phyloP scores from a whole-genome alignment of 2,888 invertebrate genomes.

The Agriopis marginaria region DNA sequence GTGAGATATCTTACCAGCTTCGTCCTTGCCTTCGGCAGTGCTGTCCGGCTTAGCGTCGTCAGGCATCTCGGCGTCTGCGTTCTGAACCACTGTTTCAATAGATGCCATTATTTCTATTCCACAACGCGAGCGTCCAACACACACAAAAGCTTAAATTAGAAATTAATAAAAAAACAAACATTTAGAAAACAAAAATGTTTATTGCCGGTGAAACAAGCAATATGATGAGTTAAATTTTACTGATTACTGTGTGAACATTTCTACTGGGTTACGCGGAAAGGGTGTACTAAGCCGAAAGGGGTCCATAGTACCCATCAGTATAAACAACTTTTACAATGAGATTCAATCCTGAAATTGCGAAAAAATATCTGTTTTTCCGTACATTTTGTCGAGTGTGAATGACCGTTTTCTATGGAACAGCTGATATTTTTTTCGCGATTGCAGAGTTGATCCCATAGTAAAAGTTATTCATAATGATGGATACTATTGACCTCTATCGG shows the following conservation, averaged over 20 bases:
- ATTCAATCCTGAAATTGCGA: too few relatives aligned
- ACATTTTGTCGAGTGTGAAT: too few relatives aligned
- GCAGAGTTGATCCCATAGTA: too few relatives aligned
- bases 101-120: conserved; percentile 92
- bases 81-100: conserved; percentile 94
- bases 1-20: conserved; percentile 77
- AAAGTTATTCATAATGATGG: too few relatives aligned
- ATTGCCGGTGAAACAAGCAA: conserved; percentile 7
- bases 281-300: too few relatives aligned
- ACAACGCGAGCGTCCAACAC: conserved; percentile 79
- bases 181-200: conserved; percentile 37
- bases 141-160: conserved; percentile 79
- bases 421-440: too few relatives aligned
- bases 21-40: conserved; percentile 89
- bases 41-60: conserved; percentile 89
- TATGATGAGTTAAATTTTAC: not conserved
- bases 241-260: not conserved
- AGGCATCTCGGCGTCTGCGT: conserved; percentile 88
- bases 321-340: too few relatives aligned
- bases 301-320: too few relatives aligned
- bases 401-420: too few relatives aligned
- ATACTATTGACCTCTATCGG: too few relatives aligned
- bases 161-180: conserved; percentile 41
- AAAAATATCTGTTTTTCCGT: too few relatives aligned
- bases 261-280: too few relatives aligned